Evolutionary conservation across 2,113 vertebrate genomes (phyloP).

Genomic region (Zosterops pallidus): DNA sequence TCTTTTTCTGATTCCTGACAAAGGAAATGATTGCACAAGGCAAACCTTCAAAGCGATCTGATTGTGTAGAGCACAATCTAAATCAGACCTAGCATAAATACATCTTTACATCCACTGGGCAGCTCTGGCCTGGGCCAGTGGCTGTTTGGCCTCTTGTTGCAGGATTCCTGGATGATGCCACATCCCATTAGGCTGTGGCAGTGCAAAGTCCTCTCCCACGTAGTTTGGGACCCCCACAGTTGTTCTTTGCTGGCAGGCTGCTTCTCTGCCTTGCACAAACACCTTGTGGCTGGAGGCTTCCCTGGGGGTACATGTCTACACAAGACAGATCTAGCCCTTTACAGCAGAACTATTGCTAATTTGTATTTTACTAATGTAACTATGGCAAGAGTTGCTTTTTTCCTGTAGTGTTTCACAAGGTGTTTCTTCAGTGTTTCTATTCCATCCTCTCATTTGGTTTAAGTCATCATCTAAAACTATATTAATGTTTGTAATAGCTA

Average conservation of each 20-base stretch:
- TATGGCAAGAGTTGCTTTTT: background rate
- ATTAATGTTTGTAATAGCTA: constrained; percentile 32
- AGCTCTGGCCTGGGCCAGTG: background rate
- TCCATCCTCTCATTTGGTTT: background rate
- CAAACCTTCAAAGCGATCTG: constrained; percentile 51
- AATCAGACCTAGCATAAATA: constrained; percentile 44
- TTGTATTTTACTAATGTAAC: background rate
- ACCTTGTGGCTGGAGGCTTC: background rate
- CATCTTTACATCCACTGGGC: background rate
- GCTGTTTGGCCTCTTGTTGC: background rate
- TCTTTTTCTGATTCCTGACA: constrained; percentile 62
- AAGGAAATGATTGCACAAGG: constrained; percentile 60
- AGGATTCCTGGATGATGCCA: background rate
- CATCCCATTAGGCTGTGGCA: background rate
- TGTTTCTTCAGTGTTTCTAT: background rate
- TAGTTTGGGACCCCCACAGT: background rate
- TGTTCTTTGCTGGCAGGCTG: background rate
- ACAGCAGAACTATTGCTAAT: background rate
- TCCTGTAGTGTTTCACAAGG: background rate
- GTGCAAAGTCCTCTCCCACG: background rate
- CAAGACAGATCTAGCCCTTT: background rate
- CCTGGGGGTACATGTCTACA: background rate
- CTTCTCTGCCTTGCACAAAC: background rate
- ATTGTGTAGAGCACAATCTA: constrained; percentile 37
- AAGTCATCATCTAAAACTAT: background rate